Conservation (phyloP, 2,888 invertebrate genomes). For the Ormyrus labotus region DNA sequence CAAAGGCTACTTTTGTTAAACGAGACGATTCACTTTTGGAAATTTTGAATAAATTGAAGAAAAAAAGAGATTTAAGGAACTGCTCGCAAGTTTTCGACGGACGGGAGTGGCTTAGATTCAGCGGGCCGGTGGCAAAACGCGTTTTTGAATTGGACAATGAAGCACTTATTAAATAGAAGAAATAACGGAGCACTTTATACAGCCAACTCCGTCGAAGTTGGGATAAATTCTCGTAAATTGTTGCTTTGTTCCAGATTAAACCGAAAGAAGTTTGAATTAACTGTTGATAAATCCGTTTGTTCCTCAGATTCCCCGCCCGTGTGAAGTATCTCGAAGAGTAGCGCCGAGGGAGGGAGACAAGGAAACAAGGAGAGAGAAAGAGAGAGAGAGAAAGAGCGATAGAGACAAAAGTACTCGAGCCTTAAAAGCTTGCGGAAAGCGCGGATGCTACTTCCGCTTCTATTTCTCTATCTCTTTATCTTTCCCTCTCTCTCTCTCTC, state of each 20-base stretch:
- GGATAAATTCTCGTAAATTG: conserved; percentile 26
- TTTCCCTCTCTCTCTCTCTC: not conserved
- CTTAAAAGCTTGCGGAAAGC: conserved; percentile 40
- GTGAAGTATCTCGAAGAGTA: conserved; percentile 26
- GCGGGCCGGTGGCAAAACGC: not conserved
- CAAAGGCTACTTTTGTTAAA: no score
- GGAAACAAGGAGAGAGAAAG: conserved; percentile 7
- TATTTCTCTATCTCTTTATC: conserved; percentile 35
- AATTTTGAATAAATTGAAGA: not conserved
- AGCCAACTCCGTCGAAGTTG: not conserved
- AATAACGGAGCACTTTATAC: conserved; percentile 3
- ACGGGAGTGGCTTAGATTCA: not conserved
- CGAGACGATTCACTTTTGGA: no score
- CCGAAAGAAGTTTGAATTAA: conserved; percentile 45
- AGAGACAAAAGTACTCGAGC: conserved; percentile 33
- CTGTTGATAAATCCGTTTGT: conserved; percentile 45
- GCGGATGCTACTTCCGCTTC: conserved; percentile 30
- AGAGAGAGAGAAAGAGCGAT: conserved; percentile 7
- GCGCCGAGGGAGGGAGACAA: not conserved
- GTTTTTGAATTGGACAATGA: not conserved
- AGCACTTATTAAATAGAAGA: conserved; percentile 13
- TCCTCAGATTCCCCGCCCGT: not conserved
- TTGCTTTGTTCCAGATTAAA: conserved; percentile 28
- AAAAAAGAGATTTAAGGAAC: conserved; percentile 1
- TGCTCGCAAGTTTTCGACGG: no score